Evolutionary conservation across 2,888 invertebrate genomes (phyloP), one percentile per base, ranked within the genome.

Genomic region (Drosophila borborema): DNA sequence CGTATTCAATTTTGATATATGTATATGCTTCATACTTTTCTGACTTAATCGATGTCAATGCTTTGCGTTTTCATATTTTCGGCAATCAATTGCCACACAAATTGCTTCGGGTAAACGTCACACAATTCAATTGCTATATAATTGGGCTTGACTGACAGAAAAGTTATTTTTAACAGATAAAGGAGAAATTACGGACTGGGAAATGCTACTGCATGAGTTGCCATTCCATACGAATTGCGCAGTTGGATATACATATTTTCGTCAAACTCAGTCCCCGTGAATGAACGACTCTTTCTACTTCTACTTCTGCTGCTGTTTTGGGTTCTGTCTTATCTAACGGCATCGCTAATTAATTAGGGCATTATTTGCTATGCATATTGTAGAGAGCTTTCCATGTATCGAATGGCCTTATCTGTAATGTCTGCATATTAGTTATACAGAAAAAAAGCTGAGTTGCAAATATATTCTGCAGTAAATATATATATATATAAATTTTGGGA

Each of bases 341-440:
- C 75, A 89, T 79, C 68, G 51, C 66, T 64, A 77, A 88, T 88
- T 86, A 83, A 88, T 86, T 90, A 83, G 69, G 58, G 34, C 51
- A 58, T 72, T 66, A 82, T 76, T 73, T 72, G 63, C 45, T 36
- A 68, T 72, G 67, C 72, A 72, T 56, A 60, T 58, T 61, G 61
- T 46, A 48, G 38, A 49, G 46, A 65, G 18, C 79, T 70, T 79
- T 60, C 48, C 20, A 31, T 43, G 53, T 63, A 48, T 65, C 48
- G 59, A 55, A 43, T 43, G 34, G 63, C 54, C 45, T 77, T 80
- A 80, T 80, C 69, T 58, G 54, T 23, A 45, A 10, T 40, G 28
- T 49, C 23, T 51, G 48, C 60, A 56, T 53, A 64, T 64, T 51
- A 40, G 41, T 56, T 43, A 60, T 69, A 77, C 38, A n/a, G 9